These are phyloP conservation scores for Microcebus murinus DNA, from an alignment of 2,113 vertebrate genomes.

Conservation along the genomic window DNA sequence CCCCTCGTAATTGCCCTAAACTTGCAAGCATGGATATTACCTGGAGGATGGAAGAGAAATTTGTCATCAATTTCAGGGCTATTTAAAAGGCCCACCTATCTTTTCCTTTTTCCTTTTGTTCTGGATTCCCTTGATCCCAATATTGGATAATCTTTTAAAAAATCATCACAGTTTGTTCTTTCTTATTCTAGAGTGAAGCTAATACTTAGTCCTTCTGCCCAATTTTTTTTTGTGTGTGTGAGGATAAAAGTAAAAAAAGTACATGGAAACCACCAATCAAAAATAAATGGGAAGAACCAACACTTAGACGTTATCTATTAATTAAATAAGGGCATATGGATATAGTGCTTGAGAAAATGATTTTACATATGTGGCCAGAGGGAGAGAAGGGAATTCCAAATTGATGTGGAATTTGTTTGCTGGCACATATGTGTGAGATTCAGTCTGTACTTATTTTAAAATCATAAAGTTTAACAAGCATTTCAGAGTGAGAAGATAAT, in stretches of 20 bases:
- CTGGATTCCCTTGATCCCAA: background rate
- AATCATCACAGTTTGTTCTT: background rate
- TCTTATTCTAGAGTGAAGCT: background rate
- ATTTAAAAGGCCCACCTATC: background rate
- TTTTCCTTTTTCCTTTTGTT: background rate
- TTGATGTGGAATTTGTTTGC: background rate
- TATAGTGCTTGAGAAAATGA: background rate
- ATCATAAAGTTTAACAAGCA: background rate
- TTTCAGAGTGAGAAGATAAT: constrained; percentile 8
- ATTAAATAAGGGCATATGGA: background rate
- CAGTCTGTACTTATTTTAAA: constrained; percentile 12
- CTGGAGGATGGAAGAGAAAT: constrained; percentile 53
- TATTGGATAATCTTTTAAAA: background rate
- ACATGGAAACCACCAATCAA: background rate
- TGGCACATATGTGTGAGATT: background rate
- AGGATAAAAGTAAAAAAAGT: background rate
- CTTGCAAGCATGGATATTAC: constrained; percentile 72
- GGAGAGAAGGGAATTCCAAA: background rate
- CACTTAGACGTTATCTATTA: background rate
- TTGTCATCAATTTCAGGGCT: background rate
- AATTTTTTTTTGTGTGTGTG: background rate
- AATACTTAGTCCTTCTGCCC: background rate
- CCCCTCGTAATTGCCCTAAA: constrained; percentile 61
- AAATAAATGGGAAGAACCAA: background rate
- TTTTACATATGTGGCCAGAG: background rate